These are phyloP conservation scores for Falcunculus frontatus DNA, from an alignment of 2,113 vertebrate species.

Conservation along the genomic window DNA sequence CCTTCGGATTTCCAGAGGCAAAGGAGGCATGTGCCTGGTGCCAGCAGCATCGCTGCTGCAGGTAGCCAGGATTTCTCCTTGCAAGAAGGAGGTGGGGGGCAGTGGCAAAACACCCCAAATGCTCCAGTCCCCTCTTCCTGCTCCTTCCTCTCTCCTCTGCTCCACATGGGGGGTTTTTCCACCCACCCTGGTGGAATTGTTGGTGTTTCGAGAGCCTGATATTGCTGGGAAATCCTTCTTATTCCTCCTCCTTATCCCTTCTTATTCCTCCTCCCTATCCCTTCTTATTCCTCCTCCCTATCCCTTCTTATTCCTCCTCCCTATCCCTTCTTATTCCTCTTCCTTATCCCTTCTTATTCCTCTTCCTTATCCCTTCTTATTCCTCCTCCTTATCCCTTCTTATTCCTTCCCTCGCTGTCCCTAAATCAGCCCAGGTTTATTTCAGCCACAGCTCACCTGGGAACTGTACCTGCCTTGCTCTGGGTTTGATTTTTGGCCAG, in stretches of 20 bases:
- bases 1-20: not conserved
- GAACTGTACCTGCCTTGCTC: not conserved
- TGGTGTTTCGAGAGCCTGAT: not conserved
- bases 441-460: not conserved
- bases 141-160: not conserved
- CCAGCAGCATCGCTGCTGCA: not conserved
- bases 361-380: not conserved
- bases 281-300: not conserved
- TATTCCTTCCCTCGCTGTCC: not conserved
- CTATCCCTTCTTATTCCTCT: not conserved
- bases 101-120: not conserved
- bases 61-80: not conserved
- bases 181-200: not conserved
- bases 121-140: not conserved
- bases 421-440: not conserved
- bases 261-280: not conserved
- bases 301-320: not conserved
- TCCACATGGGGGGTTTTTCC: fast-evolving
- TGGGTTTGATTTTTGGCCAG: not conserved
- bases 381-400: not conserved
- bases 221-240: not conserved
- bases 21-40: not conserved
- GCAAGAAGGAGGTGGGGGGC: not conserved
- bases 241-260: not conserved
- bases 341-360: not conserved